Base-by-base conservation (phyloP, 64 coral and sea anemone species). In the Dendronephthya gigantea region DNA sequence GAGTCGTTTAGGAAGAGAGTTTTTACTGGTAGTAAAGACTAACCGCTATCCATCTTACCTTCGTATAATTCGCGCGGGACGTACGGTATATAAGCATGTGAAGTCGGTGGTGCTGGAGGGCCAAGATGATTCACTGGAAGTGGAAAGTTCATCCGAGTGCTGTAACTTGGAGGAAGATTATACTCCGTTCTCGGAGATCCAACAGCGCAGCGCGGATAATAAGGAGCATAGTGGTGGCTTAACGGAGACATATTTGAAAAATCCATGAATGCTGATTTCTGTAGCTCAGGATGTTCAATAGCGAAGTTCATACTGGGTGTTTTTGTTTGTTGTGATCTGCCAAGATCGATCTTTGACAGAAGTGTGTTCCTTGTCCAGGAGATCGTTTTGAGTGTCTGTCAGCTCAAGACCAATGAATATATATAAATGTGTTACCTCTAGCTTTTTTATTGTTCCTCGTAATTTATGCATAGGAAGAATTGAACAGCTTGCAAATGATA, bases 251-350 rank as follows among this genome's bases (percentile, higher is more conserved):
- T 79, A 19, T 79, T 90, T 12, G 95, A 89, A 70, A 98, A 88
- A 32, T 98, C 95, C 95, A 98, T 98, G 81, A 98, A 93, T 39
- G 95, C 94, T 34, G 94, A 96, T 65, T 96, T 96, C 74, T 90
- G 92, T 35, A 85, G 48, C 38, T 88, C 89, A 17, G 89, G 65
- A 48, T 79, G 72, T 11, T 79, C 72, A 15, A 79, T 34, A 9
- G 72, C 30, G 72, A 36, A 79, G 29, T 79, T 79, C 72, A 79
- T 79, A 16, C 32, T 79, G 10, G 9, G 19, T 10, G 32, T 62
- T 62, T 52, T 23, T 27, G 19, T 5, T 62, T n/a, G 1, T 31
- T 33, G 36, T 79, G 72, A 39, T 14, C 10, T 79, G 72, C 34
- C 32, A 29, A 34, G 36, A 17, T 36, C 32, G 72, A 33, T 36